Evolutionary conservation across 2,888 invertebrate species (phyloP).

Genomic region (Drosophila multiciliata): DNA sequence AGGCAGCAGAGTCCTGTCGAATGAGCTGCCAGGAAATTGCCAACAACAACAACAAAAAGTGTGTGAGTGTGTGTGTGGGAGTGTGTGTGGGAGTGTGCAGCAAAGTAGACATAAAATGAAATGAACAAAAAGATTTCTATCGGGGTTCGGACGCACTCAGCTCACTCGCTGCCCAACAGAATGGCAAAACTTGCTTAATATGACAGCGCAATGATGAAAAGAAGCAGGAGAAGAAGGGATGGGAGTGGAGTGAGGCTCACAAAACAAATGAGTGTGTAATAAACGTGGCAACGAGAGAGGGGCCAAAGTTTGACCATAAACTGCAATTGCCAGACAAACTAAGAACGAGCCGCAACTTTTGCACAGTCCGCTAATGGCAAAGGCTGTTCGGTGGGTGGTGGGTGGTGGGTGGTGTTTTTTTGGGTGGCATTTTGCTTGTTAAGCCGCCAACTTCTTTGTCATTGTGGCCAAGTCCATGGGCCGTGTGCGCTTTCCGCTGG

Average conservation of each 20-base stretch:
- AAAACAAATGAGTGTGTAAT: constrained; percentile 79
- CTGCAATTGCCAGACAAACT: constrained; percentile 68
- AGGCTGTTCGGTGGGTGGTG: neutral
- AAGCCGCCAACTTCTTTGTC: constrained; percentile 71
- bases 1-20: constrained; percentile 34
- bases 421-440: constrained; percentile 42
- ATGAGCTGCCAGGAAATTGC: constrained; percentile 72
- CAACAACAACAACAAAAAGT: constrained; percentile 29
- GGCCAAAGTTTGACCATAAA: constrained; percentile 70
- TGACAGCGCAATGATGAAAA: constrained; percentile 48
- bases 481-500: constrained; percentile 23
- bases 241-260: constrained; percentile 6
- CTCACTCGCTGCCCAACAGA: constrained; percentile 49
- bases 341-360: constrained; percentile 50
- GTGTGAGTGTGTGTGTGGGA: constrained; percentile 26
- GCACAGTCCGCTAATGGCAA: constrained; percentile 41
- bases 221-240: neutral
- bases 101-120: constrained; percentile 76
- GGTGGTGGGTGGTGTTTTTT: neutral
- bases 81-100: constrained; percentile 34
- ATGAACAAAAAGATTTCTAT: constrained; percentile 81
- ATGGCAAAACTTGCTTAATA: constrained; percentile 79
- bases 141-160: constrained; percentile 36
- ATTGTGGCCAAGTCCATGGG: constrained; percentile 33
- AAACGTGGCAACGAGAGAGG: constrained; percentile 53